These are phyloP conservation scores for Lagopus muta DNA, from an alignment of 2,113 vertebrate species.

Conservation along the genomic window DNA sequence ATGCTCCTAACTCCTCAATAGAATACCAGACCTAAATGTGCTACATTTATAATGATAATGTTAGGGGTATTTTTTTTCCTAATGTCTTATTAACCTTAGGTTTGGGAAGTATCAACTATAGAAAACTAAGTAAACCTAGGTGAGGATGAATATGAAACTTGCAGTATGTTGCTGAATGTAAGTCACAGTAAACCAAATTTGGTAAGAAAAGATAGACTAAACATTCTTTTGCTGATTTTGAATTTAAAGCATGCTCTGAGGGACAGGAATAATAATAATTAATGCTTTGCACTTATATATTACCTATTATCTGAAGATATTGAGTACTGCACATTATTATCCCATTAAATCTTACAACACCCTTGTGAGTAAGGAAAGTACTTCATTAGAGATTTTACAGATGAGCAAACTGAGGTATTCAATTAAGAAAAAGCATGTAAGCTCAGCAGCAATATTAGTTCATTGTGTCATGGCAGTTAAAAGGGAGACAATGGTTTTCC, in stretches of 20 bases:
- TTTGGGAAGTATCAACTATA: background rate
- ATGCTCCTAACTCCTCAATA: background rate
- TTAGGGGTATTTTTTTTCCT: rapidly evolving
- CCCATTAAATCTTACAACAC: slow-evolving; percentile 45
- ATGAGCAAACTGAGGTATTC: slow-evolving; percentile 34
- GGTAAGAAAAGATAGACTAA: background rate
- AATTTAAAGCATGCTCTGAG: background rate
- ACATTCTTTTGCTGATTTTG: background rate
- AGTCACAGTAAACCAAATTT: background rate
- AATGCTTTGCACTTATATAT: background rate
- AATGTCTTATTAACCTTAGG: background rate
- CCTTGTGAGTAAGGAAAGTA: slow-evolving; percentile 25
- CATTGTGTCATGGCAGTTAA: background rate
- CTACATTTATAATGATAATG: background rate
- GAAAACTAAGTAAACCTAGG: background rate
- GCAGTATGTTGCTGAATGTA: background rate
- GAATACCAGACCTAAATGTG: background rate
- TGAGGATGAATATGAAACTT: background rate
- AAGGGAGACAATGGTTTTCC: background rate
- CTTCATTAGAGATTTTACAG: slow-evolving; percentile 41
- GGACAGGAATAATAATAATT: slow-evolving; percentile 34
- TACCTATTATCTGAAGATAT: slow-evolving; percentile 22
- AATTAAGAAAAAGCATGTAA: slow-evolving; percentile 19
- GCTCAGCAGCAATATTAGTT: background rate
- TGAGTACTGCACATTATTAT: slow-evolving; percentile 36